Evolutionary conservation across 2,797 vertebrate species (phyloP).

Genomic region (Urophycis tenuis): DNA sequence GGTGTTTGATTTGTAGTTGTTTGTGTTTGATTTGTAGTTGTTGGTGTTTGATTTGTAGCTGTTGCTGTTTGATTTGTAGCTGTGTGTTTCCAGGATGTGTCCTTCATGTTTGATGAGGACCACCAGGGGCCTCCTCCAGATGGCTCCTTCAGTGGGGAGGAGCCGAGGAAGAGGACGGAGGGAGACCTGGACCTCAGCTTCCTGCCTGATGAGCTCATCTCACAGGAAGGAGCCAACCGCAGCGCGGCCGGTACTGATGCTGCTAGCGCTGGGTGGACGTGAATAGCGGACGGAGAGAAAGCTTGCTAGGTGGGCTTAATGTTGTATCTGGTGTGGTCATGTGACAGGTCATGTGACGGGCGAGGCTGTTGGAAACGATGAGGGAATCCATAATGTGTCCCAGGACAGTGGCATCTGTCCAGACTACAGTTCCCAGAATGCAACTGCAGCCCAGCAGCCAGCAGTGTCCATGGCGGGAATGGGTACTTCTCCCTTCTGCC

Average conservation of each 20-base stretch:
- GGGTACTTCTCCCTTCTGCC: slow-evolving; percentile 47
- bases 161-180: slow-evolving; percentile 41
- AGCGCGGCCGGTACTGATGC: not conserved
- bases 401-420: slow-evolving; percentile 50
- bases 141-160: slow-evolving; percentile 35
- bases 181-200: slow-evolving; percentile 86
- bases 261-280: not conserved
- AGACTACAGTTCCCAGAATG: slow-evolving; percentile 40
- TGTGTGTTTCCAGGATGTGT: slow-evolving; percentile 46
- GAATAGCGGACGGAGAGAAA: not conserved
- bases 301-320: not conserved
- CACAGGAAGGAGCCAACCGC: slow-evolving; percentile 49
- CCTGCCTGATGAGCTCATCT: slow-evolving; percentile 80
- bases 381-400: slow-evolving; percentile 15
- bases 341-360: not conserved
- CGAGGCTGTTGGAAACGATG: not conserved
- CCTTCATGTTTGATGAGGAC: slow-evolving; percentile 63
- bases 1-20: too few relatives aligned
- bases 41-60: not conserved
- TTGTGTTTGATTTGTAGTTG: not conserved
- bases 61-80: not conserved
- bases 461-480: slow-evolving; percentile 23
- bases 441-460: slow-evolving; percentile 8
- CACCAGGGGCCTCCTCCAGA: slow-evolving; percentile 54
- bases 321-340: not conserved